Evolutionary conservation across 2,797 vertebrate species (phyloP).

Genomic region (Microctenopoma stevenorrisi): DNA sequence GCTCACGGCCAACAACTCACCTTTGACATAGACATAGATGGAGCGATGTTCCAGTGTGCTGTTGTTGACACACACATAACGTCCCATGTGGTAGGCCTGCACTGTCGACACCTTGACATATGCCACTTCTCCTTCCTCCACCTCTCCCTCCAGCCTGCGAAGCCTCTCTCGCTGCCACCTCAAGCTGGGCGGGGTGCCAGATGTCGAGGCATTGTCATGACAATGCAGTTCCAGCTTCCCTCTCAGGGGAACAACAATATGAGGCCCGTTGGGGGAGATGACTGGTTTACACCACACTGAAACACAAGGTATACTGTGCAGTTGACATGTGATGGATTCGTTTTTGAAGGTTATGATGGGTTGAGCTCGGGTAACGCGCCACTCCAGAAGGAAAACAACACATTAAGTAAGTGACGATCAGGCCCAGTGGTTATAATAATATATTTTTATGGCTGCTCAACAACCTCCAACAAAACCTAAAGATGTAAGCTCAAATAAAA

Average conservation of each 20-base stretch:
- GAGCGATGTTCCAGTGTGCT: slow-evolving; percentile 80
- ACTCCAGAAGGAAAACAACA: neutral
- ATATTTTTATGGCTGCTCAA: neutral
- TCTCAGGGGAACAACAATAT: slow-evolving; percentile 84
- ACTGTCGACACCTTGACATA: slow-evolving; percentile 67
- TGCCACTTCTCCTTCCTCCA: slow-evolving; percentile 58
- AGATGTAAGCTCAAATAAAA: neutral
- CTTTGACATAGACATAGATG: slow-evolving; percentile 94
- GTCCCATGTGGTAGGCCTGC: slow-evolving; percentile 84
- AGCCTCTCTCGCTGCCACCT: slow-evolving; percentile 86
- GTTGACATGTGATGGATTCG: slow-evolving; percentile 15
- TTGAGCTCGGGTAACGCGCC: slow-evolving; percentile 15
- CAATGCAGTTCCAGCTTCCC: slow-evolving; percentile 85
- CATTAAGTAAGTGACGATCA: neutral
- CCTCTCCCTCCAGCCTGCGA: slow-evolving; percentile 77
- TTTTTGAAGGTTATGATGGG: neutral
- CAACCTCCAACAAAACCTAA: neutral
- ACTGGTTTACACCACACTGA: slow-evolving; percentile 77
- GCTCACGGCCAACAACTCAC: slow-evolving; percentile 66
- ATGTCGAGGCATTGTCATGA: slow-evolving; percentile 67
- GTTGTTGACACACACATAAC: slow-evolving; percentile 87
- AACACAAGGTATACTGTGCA: slow-evolving; percentile 45
- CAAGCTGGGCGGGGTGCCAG: slow-evolving; percentile 59
- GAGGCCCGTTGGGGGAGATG: slow-evolving; percentile 81
- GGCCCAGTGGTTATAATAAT: neutral